phyloP scores from a whole-genome alignment of 2,113 vertebrate genomes.

The Acrocephalus kingi region DNA sequence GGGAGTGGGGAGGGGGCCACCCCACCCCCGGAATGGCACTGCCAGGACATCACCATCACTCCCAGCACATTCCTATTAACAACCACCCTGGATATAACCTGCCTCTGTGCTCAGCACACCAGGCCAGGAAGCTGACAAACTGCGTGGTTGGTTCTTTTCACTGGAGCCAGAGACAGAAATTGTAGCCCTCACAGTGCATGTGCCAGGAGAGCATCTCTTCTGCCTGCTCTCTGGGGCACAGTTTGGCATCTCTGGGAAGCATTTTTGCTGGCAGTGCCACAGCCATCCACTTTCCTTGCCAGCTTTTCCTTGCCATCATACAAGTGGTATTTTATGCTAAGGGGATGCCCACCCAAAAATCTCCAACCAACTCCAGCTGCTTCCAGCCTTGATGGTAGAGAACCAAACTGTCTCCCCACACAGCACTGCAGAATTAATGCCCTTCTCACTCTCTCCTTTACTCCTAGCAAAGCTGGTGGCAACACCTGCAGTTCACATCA shows the following conservation, averaged over 20 bases:
- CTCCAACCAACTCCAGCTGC: fast-evolving
- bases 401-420: background rate
- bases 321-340: background rate
- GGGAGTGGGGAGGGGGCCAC: background rate
- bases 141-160: background rate
- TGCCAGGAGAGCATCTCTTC: background rate
- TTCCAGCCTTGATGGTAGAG: background rate
- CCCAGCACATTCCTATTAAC: background rate
- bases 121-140: fast-evolving
- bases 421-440: fast-evolving
- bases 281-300: background rate
- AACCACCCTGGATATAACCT: background rate
- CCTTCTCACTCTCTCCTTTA: background rate
- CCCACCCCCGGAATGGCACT: fast-evolving
- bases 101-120: background rate
- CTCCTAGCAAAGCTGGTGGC: background rate
- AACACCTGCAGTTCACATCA: background rate
- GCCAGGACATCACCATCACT: background rate
- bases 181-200: background rate
- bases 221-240: background rate
- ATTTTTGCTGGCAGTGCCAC: background rate
- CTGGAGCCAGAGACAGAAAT: background rate
- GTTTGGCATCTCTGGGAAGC: background rate
- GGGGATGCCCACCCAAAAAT: background rate
- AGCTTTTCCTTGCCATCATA: background rate